These are phyloP conservation scores for Crocidura indochinensis DNA, from an alignment of 2,797 vertebrate genomes.

Conservation along the genomic window DNA sequence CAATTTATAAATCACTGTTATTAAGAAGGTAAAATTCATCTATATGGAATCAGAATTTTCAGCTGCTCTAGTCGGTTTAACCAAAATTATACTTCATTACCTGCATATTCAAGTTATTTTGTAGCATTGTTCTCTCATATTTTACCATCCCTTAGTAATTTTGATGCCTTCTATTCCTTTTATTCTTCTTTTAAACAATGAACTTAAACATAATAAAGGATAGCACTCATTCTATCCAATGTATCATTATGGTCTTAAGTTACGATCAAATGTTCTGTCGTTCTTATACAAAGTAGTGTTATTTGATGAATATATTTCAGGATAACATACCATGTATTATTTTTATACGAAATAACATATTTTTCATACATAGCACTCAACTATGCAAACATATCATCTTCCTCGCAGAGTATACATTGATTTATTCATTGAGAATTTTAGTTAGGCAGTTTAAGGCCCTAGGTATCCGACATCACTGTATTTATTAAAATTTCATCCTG, in stretches of 20 bases:
- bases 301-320: not conserved
- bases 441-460: not conserved
- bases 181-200: not conserved
- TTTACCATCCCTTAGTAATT: not conserved
- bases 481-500: not conserved
- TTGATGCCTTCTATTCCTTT: not conserved
- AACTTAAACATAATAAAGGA: not conserved
- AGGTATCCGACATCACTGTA: not conserved
- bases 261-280: not conserved
- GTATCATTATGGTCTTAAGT: not conserved
- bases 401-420: not conserved
- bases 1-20: constrained; percentile 75
- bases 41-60: not conserved
- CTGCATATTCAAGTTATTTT: constrained; percentile 21
- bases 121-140: not conserved
- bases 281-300: constrained; percentile 30
- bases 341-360: constrained; percentile 12
- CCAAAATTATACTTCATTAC: not conserved
- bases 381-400: not conserved
- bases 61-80: too few species aligned
- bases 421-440: not conserved
- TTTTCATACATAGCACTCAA: not conserved
- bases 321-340: not conserved
- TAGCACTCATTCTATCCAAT: not conserved
- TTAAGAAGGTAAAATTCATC: constrained; percentile 75